Percentiles rank a stretch among this genome's conserved stretches.
These are phyloP conservation scores for Lophius americanus DNA, from an alignment of 2,797 vertebrate species.

Conservation along the genomic window DNA sequence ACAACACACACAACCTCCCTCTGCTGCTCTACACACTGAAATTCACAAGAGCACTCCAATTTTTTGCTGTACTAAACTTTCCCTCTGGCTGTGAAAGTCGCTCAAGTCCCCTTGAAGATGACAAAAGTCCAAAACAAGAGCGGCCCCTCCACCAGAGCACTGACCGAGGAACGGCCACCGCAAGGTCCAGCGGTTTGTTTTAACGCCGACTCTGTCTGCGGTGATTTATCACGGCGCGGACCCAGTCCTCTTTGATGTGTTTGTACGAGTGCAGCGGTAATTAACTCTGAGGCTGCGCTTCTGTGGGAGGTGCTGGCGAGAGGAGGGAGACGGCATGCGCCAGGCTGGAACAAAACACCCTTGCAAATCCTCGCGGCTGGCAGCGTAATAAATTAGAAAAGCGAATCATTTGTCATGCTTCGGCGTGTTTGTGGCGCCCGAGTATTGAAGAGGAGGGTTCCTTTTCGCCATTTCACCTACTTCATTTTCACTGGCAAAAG, in stretches of 20 bases:
- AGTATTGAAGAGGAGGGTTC: constrained; percentile 68
- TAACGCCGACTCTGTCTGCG: constrained; percentile 55
- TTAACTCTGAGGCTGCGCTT: constrained; percentile 71
- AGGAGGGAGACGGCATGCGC: constrained; percentile 57
- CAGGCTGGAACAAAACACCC: constrained; percentile 74
- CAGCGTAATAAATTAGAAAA: constrained; percentile 79
- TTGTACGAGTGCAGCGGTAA: constrained; percentile 74
- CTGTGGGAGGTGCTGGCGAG: constrained; percentile 56
- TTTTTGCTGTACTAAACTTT: constrained; percentile 27
- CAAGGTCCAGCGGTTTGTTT: constrained; percentile 47
- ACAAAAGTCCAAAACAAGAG: not conserved
- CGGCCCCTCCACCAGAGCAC: constrained; percentile 8
- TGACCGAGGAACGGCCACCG: constrained; percentile 28
- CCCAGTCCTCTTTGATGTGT: constrained; percentile 70
- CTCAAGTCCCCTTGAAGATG: constrained; percentile 74
- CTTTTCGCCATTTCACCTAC: constrained; percentile 46
- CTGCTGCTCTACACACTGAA: constrained; percentile 38
- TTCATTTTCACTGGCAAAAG: constrained; percentile 48
- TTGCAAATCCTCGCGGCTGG: constrained; percentile 71
- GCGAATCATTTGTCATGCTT: constrained; percentile 79
- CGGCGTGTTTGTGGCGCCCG: constrained; percentile 66
- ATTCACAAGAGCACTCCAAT: constrained; percentile 39
- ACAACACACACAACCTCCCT: constrained; percentile 43
- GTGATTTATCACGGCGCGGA: constrained; percentile 69
- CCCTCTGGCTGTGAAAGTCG: constrained; percentile 40